Percentiles rank a stretch among this genome's conserved stretches.
phyloP scores from a whole-genome alignment of 2,888 invertebrate species.

The Dryococelus australis region DNA sequence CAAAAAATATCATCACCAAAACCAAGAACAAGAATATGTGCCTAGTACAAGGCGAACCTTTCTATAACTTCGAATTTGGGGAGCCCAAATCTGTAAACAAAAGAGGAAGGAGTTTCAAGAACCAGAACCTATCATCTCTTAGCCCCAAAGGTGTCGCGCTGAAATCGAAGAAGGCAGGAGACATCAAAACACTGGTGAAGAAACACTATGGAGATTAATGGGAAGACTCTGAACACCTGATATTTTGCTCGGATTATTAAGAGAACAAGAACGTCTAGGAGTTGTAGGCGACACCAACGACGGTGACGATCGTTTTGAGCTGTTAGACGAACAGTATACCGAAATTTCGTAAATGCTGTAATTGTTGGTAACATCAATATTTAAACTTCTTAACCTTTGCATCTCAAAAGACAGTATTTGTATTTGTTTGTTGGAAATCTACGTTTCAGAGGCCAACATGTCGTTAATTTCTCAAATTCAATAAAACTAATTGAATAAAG shows the following conservation, averaged over 20 bases:
- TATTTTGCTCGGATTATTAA: constrained; percentile 20
- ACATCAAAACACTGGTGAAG: constrained; percentile 28
- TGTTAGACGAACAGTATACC: too few species aligned
- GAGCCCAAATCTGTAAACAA: constrained; percentile 27
- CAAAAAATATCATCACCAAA: constrained; percentile 23
- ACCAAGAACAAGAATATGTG: constrained; percentile 30
- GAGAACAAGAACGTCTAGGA: constrained; percentile 31
- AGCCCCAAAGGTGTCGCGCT: constrained; percentile 26
- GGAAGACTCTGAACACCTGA: constrained; percentile 30
- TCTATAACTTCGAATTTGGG: constrained; percentile 13
- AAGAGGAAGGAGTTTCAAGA: constrained; percentile 30
- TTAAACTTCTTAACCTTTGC: constrained; percentile 28
- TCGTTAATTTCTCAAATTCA: neutral
- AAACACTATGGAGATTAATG: constrained; percentile 29
- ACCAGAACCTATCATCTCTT: neutral
- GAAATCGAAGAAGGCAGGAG: constrained; percentile 20
- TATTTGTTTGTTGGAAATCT: neutral
- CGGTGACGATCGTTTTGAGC: too few species aligned
- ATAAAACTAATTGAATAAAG: neutral
- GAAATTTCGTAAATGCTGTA: too few species aligned
- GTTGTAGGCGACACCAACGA: constrained; percentile 23
- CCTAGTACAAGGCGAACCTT: constrained; percentile 28
- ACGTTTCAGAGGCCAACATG: neutral
- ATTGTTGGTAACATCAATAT: neutral
- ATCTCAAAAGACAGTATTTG: constrained; percentile 29